Evolutionary conservation across 1,140 invertebrate species (phyloP), one percentile per base, ranked within the genome.

Genomic region (Rhopalosiphum padi): DNA sequence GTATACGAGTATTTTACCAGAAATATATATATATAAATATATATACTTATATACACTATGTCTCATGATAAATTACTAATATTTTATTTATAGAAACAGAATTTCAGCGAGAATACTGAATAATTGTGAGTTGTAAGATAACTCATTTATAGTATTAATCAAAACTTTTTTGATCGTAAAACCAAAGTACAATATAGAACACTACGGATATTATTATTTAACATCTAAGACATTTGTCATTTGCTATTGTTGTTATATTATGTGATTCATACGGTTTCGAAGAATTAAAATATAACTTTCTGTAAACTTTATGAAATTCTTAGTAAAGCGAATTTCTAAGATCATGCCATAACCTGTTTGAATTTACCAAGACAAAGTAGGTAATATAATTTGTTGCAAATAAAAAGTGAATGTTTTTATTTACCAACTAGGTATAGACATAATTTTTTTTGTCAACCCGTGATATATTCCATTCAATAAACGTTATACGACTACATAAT

Each of bases 81-180:
- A 60, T 77, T 77, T 77, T 60, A 30, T 30, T 60, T 68, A 30
- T 11, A 4, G n/a, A 77, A n/a, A n/a, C 60, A 83, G 22, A 7
- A 83, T 83, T 83, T 25, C 82, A 41, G 37, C 9, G 35, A 11
- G 7, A 83, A 41, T 77, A 9, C 35, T 22, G 35, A 83, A 77
- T 77, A 77, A 77, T 77, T 35, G 30, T 77, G 60, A 83, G 85
- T 85, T 15, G 15, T 30, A 7, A n/a, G 43, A n/a, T 18, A 46
- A n/a, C 15, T 30, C 43, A n/a, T 43, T 21, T 87, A 18, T 87
- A 87, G 9, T 48, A 87, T 87, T 87, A 87, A 87, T 48, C 25
- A 30, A 87, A 87, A 87, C 86, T 87, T 87, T 87, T 87, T 46
- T 35, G 43, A 87, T 87, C 41, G 48, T 25, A 86, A 87, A n/a